These are phyloP conservation scores for Thryonomys swinderianus DNA, from an alignment of 2,113 vertebrate genomes.

Conservation along the genomic window DNA sequence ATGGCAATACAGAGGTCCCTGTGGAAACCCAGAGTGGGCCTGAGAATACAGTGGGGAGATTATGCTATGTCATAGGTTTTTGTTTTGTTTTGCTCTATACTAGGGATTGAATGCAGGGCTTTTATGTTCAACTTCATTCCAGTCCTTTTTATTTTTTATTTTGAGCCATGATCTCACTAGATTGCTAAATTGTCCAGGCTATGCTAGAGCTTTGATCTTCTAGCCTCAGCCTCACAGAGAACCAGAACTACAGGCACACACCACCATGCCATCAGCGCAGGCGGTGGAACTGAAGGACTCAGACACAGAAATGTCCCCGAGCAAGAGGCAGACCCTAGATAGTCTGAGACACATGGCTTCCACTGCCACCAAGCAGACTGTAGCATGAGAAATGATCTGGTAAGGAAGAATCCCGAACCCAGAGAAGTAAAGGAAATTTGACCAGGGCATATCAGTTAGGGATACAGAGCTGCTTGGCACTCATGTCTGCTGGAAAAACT, in stretches of 20 bases:
- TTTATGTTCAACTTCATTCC: not conserved
- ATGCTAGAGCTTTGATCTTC: not conserved
- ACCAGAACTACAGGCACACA: not conserved
- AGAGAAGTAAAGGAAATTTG: conserved; percentile 6
- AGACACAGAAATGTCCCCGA: not conserved
- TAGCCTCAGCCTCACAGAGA: not conserved
- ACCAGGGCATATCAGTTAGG: not conserved
- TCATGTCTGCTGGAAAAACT: not conserved
- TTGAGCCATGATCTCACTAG: not conserved
- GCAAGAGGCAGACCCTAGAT: not conserved
- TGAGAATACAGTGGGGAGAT: not conserved
- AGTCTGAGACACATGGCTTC: not conserved
- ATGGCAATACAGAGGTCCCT: not conserved
- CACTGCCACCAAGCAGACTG: not conserved
- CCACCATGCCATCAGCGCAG: not conserved
- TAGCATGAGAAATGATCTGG: not conserved
- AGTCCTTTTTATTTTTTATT: not conserved
- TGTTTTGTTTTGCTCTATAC: not conserved
- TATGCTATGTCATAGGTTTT: not conserved
- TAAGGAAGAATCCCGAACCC: not conserved
- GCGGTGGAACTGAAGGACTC: not conserved
- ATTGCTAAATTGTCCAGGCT: not conserved
- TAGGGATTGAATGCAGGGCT: not conserved
- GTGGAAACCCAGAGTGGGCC: not conserved
- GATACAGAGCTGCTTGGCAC: not conserved